phyloP scores from a whole-genome alignment of 2,797 vertebrate species.

The Acanthornis magna region DNA sequence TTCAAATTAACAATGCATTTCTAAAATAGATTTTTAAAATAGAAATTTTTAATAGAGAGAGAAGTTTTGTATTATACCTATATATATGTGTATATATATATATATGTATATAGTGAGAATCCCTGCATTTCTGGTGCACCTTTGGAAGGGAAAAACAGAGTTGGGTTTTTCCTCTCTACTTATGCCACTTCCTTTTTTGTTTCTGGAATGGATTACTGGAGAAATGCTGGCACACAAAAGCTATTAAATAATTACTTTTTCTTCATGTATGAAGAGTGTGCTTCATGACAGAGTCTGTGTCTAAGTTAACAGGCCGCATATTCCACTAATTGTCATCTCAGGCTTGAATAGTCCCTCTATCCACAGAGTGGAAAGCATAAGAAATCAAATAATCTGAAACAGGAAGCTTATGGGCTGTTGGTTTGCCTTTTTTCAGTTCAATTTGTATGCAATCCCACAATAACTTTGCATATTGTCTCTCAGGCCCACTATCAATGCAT shows the following conservation, averaged over 20 bases:
- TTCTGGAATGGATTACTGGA: neutral
- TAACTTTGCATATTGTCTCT: neutral
- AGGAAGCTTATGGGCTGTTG: neutral
- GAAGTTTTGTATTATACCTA: neutral
- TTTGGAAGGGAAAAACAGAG: neutral
- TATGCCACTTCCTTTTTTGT: neutral
- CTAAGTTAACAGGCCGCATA: neutral
- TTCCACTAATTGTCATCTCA: neutral
- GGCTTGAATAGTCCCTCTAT: neutral
- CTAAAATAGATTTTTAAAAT: neutral
- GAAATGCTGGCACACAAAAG: accelerated
- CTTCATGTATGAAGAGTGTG: neutral
- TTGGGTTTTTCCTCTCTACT: neutral
- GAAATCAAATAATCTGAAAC: neutral
- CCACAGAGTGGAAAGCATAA: neutral
- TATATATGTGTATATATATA: neutral
- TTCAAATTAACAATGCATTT: neutral
- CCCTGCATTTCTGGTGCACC: neutral
- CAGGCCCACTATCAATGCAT: neutral
- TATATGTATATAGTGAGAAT: neutral
- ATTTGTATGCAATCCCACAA: neutral
- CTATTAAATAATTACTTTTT: neutral
- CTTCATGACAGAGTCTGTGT: neutral
- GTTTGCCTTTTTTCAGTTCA: neutral
- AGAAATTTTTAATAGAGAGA: neutral